Evolutionary conservation across 2,113 vertebrate genomes (phyloP).

Genomic region (Pelecanus crispus): DNA sequence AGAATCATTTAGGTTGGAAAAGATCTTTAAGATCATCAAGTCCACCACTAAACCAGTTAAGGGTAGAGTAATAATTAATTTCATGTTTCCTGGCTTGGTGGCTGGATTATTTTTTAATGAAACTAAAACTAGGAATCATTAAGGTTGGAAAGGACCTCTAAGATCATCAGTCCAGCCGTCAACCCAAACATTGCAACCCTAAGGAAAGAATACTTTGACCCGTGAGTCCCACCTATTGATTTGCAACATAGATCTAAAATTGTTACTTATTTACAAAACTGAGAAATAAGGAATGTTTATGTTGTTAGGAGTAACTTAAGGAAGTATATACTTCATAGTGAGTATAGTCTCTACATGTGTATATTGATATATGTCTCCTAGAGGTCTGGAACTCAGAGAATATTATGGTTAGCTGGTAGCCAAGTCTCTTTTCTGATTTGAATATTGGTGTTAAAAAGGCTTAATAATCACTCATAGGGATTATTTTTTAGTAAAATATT

Average conservation of each 20-base stretch:
- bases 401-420: not conserved
- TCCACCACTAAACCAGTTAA: too few relatives aligned
- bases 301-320: not conserved
- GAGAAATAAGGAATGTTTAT: not conserved
- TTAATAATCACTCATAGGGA: not conserved
- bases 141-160: too few relatives aligned
- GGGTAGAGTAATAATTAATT: too few relatives aligned
- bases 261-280: not conserved
- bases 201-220: not conserved
- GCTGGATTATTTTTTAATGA: too few relatives aligned
- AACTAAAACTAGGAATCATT: too few relatives aligned
- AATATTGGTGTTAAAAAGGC: not conserved
- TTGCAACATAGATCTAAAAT: not conserved
- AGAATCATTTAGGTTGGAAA: too few relatives aligned
- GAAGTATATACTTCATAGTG: not conserved
- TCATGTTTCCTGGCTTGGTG: too few relatives aligned
- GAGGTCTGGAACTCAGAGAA: not conserved
- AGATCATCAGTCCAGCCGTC: too few relatives aligned
- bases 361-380: not conserved
- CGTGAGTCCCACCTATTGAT: not conserved
- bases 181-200: not conserved
- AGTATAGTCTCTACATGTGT: not conserved
- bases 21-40: too few relatives aligned
- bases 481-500: not conserved
- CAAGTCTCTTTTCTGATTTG: not conserved